Conservation (phyloP, 1,140 invertebrate species). For the Pseudomyrmex concolor region DNA sequence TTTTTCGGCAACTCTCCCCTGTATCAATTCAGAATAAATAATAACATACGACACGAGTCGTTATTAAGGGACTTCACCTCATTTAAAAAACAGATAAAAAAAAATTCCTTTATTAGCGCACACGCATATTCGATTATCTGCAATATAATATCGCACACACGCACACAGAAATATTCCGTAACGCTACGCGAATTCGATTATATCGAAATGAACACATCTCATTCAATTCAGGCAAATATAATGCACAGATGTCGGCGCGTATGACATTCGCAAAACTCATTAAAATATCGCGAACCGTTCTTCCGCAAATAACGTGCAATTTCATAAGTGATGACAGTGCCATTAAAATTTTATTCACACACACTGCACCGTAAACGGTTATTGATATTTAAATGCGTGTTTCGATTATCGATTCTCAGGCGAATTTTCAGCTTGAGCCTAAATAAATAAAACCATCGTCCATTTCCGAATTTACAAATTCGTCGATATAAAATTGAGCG, state of each 20-base stretch:
- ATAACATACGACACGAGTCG: no score
- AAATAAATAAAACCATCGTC: slow-evolving; percentile 32
- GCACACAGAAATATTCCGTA: not conserved
- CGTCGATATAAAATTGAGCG: slow-evolving; percentile 2
- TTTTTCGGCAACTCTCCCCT: no score
- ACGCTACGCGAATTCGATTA: slow-evolving; percentile 1
- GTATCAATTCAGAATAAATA: no score
- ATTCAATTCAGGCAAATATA: slow-evolving; percentile 12
- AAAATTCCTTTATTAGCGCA: no score
- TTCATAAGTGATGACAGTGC: not conserved
- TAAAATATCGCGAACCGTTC: slow-evolving; percentile 18
- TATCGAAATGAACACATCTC: not conserved
- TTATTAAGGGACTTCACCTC: no score
- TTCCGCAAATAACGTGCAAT: not conserved
- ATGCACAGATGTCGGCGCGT: slow-evolving; percentile 5
- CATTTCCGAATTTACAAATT: slow-evolving; percentile 39
- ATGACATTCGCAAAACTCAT: slow-evolving; percentile 13
- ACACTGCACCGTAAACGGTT: not conserved
- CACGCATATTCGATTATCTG: no score
- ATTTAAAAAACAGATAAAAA: no score
- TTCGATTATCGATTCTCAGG: slow-evolving; percentile 44
- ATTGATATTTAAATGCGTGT: slow-evolving; percentile 36
- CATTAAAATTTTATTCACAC: slow-evolving; percentile 45
- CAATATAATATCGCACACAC: slow-evolving; percentile 8
- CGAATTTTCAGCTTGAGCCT: not conserved